Conservation (phyloP, 1,140 invertebrate species). For the Drosophila ambigua region DNA sequence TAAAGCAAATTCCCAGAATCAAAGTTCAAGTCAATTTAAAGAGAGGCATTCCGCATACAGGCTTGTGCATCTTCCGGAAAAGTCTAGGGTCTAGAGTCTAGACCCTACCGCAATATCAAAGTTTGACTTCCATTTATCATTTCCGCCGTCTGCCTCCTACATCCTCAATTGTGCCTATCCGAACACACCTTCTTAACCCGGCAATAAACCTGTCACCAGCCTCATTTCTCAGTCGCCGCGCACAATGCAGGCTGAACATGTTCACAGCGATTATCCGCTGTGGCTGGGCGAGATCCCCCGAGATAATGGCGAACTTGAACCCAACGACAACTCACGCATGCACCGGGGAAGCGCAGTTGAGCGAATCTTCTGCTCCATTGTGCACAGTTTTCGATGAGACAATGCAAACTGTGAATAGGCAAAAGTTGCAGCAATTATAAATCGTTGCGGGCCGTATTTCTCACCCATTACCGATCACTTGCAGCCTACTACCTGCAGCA, state of each 20-base stretch:
- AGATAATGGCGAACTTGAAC: constrained; percentile 66
- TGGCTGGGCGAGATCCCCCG: constrained; percentile 4
- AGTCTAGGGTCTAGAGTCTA: too few relatives aligned
- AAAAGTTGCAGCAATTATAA: constrained; percentile 28
- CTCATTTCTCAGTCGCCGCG: constrained; percentile 7
- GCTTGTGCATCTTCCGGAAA: too few relatives aligned
- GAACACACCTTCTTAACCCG: constrained; percentile 31
- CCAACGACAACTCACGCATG: constrained; percentile 40
- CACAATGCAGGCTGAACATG: constrained; percentile 22
- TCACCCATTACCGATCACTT: constrained; percentile 31
- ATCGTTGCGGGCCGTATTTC: constrained; percentile 17
- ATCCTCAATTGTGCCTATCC: neutral
- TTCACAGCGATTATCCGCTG: constrained; percentile 33
- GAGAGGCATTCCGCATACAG: too few relatives aligned
- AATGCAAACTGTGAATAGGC: constrained; percentile 31
- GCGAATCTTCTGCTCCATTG: constrained; percentile 32
- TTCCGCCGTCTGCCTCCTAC: too few relatives aligned
- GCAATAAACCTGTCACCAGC: constrained; percentile 49
- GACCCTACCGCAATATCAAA: too few relatives aligned
- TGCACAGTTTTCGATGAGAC: constrained; percentile 19
- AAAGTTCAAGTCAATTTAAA: too few relatives aligned
- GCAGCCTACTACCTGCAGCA: constrained; percentile 87
- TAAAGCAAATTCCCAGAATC: too few relatives aligned
- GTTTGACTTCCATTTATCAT: too few relatives aligned
- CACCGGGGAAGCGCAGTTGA: constrained; percentile 42